phyloP scores from a whole-genome alignment of 1,140 invertebrate species.

The Paraescarpia echinospica region DNA sequence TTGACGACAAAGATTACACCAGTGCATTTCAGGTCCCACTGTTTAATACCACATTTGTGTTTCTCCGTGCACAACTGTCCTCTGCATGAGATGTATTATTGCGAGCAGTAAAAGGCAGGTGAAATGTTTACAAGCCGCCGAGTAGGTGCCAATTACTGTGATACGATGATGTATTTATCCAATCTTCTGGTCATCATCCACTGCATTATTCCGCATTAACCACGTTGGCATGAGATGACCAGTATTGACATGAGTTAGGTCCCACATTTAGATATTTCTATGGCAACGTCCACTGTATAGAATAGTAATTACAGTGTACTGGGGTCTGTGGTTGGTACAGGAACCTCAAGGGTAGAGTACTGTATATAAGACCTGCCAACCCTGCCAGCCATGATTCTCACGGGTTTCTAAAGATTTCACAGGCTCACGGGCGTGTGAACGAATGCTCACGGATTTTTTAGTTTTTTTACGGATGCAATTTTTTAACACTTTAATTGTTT shows the following conservation, averaged over 20 bases:
- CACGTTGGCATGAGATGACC: not conserved
- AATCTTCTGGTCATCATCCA: not conserved
- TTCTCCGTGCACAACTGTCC: not conserved
- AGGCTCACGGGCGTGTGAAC: too few species aligned
- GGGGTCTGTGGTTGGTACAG: not conserved
- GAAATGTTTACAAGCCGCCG: not conserved
- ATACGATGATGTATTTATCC: not conserved
- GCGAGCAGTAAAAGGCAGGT: not conserved
- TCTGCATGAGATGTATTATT: not conserved
- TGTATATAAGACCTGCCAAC: too few species aligned
- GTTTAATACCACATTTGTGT: not conserved
- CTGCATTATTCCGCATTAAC: not conserved
- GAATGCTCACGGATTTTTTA: too few species aligned
- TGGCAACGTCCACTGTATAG: not conserved
- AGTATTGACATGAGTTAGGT: not conserved
- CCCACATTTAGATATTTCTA: not conserved
- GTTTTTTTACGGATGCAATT: too few species aligned
- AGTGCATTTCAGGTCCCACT: not conserved
- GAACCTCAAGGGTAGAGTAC: not conserved
- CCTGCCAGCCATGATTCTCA: too few species aligned
- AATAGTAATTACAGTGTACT: not conserved
- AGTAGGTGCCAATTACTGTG: not conserved
- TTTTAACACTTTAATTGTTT: too few species aligned
- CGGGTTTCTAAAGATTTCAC: too few species aligned
- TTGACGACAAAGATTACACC: not conserved